A percentile compares a stretch with the other conserved stretches of the same genome.
Evolutionary conservation across 2,797 vertebrate species (phyloP).

Genomic region (Pelodytes ibericus): DNA sequence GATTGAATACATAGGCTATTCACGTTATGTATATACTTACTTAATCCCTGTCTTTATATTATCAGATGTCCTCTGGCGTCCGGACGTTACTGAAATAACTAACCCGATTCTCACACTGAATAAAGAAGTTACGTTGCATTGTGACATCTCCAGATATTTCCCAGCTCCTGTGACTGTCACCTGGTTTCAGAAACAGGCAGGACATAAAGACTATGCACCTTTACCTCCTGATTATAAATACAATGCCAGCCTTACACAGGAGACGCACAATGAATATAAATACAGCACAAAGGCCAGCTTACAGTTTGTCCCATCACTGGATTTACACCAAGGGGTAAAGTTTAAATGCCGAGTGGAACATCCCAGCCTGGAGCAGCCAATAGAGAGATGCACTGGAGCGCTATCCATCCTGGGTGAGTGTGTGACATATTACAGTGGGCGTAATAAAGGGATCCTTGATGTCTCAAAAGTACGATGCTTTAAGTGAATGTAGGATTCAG

Average conservation of each 20-base stretch:
- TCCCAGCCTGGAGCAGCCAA: conserved; percentile 24
- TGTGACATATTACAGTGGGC: no score
- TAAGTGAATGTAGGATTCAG: conserved; percentile 11
- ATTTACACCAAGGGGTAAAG: neutral
- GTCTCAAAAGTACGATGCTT: neutral
- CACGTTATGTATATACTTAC: no score
- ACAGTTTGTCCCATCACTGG: neutral
- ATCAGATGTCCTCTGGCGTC: conserved; percentile 22
- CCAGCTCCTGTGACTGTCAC: neutral
- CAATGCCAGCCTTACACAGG: neutral
- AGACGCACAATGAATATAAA: conserved; percentile 1
- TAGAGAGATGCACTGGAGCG: neutral
- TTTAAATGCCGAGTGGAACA: conserved; percentile 25
- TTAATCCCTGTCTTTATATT: no score
- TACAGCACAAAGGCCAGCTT: neutral
- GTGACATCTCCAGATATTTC: conserved; percentile 2
- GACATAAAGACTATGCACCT: neutral
- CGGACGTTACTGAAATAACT: neutral
- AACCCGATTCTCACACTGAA: neutral
- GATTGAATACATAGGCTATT: no score
- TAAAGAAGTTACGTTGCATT: neutral
- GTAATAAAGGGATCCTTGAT: no score
- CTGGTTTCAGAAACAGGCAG: conserved; percentile 6
- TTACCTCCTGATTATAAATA: no score
- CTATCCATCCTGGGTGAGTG: neutral